Percentiles rank a stretch among this genome's conserved stretches.
Conservation (phyloP, 2,113 vertebrate genomes). For the Hippopotamus amphibius region DNA sequence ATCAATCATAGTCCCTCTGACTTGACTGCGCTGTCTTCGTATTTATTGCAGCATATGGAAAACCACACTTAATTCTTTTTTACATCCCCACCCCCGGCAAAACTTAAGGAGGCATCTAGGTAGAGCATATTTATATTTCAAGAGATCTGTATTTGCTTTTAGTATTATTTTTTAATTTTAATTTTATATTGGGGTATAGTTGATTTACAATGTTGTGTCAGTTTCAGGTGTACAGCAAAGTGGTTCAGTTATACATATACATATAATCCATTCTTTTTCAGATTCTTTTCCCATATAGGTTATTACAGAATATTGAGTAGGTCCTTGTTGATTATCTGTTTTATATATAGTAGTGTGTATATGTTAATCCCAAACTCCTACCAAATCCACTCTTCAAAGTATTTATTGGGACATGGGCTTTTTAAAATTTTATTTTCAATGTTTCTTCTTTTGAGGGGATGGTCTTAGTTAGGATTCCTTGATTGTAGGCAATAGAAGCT, state of each 20-base stretch:
- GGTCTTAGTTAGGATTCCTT: not conserved
- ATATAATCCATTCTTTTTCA: not conserved
- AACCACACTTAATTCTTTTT: slow-evolving; percentile 45
- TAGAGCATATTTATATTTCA: slow-evolving; percentile 65
- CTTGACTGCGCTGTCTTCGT: slow-evolving; percentile 71
- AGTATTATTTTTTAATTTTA: not conserved
- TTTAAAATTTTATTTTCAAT: slow-evolving; percentile 16
- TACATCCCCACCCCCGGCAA: not conserved
- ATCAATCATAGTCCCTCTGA: slow-evolving; percentile 82
- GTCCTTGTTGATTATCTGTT: not conserved
- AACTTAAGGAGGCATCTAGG: slow-evolving; percentile 28
- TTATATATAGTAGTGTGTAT: not conserved
- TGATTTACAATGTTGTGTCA: not conserved
- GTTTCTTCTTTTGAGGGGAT: not conserved
- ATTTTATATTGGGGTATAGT: not conserved
- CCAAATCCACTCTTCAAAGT: not conserved
- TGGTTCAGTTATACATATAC: not conserved
- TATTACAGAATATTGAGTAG: not conserved
- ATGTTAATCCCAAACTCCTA: not conserved
- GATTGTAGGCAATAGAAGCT: not conserved
- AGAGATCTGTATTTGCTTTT: slow-evolving; percentile 31
- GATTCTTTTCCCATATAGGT: not conserved
- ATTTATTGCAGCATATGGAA: slow-evolving; percentile 76
- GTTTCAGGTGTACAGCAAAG: not conserved
- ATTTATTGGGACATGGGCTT: not conserved